These are phyloP conservation scores for Mactra quadrangularis DNA, from an alignment of 1,140 invertebrate genomes.

Conservation along the genomic window DNA sequence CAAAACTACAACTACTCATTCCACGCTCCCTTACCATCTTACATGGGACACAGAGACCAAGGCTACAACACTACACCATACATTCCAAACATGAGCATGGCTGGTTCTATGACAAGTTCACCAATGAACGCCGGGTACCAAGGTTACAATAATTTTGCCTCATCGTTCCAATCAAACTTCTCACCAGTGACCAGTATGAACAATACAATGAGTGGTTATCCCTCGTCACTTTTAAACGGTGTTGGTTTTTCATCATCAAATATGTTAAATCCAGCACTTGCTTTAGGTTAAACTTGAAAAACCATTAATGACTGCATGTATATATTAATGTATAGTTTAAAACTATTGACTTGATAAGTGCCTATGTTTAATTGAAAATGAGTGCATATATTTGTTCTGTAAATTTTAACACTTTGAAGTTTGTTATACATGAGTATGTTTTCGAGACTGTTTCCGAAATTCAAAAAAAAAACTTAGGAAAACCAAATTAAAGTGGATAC, in stretches of 20 bases:
- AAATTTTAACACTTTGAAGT: too few species aligned
- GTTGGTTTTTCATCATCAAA: slow-evolving; percentile 50
- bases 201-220: neutral
- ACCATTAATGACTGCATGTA: too few species aligned
- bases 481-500: too few species aligned
- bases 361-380: too few species aligned
- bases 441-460: too few species aligned
- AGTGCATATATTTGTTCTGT: too few species aligned
- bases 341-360: too few species aligned
- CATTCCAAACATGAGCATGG: slow-evolving; percentile 32
- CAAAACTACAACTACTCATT: slow-evolving; percentile 71
- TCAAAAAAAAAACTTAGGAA: too few species aligned
- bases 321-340: too few species aligned
- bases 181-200: slow-evolving; percentile 40
- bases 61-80: neutral
- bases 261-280: slow-evolving; percentile 48
- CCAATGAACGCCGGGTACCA: slow-evolving; percentile 21
- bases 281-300: slow-evolving; percentile 34
- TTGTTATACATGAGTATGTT: too few species aligned
- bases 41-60: slow-evolving; percentile 65
- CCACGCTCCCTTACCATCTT: slow-evolving; percentile 77
- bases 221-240: neutral
- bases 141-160: slow-evolving; percentile 27
- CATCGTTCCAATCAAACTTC: slow-evolving; percentile 49
- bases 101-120: slow-evolving; percentile 14